Evolutionary conservation across 2,888 invertebrate species (phyloP), one percentile per base, ranked within the genome.

Genomic region (Falcaria lacertinaria): DNA sequence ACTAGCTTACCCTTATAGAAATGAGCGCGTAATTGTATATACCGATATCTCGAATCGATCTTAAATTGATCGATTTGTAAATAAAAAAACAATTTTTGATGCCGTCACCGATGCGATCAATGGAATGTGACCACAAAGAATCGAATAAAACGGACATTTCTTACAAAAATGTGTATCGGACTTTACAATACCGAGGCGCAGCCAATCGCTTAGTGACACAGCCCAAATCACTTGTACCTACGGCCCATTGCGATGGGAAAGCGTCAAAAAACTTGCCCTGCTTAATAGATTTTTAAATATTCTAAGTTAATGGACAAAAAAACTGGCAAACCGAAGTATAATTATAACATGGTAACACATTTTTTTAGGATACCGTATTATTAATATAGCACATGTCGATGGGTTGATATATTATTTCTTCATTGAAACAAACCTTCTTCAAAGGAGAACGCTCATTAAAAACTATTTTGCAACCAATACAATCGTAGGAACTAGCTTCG

Each of bases 191-290:
- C 53, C 44, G 52, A 63, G 57, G 61, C 75, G 73, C 59, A 56
- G 51, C 82, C 49, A 81, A 86, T 84, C 69, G 76, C 60, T 74
- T 73, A 71, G 75, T 69, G 74, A 76, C 75, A 77, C 78, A 70
- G 68, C 61, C 63, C 54, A 60, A 75, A 65, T 68, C 67, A 65
- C 63, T 73, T 54, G 58, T 66, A 33, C 14, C 33, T 33, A 54
- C 54, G 64, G 61, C 63, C 57, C 58, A 68, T 52, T 59, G 60
- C 69, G 70, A 71, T 77, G 78, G 73, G 79, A 82, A 83, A 80
- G 60, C 60, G 53, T 50, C 43, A 50, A 70, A 74, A 74, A 74
- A 61, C 47, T 54, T 39, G 46, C 44, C 60, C 61, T 63, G 54
- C 55, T 62, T 68, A 67, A 66, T 64, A 68, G 64, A 59, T 55